phyloP scores from a whole-genome alignment of 2,888 invertebrate genomes.

The Mystacides longicornis region DNA sequence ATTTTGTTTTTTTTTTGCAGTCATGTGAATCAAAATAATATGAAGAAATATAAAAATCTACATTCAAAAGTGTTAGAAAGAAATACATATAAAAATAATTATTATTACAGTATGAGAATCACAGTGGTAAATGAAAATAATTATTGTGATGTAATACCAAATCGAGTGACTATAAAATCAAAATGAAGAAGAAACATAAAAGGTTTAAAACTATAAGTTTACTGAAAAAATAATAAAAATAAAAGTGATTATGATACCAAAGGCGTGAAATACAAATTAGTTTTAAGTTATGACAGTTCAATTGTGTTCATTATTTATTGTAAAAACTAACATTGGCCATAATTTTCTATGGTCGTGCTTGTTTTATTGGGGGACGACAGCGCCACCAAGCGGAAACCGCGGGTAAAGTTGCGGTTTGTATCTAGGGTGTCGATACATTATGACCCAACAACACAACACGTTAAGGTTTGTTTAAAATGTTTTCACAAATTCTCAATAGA shows the following conservation, averaged over 20 bases:
- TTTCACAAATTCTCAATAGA: slow-evolving; percentile 5
- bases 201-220: neutral
- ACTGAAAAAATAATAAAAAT: neutral
- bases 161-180: neutral
- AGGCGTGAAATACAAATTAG: slow-evolving; percentile 1
- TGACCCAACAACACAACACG: slow-evolving; percentile 17
- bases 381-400: slow-evolving; percentile 52
- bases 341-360: slow-evolving; percentile 42
- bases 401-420: slow-evolving; percentile 42
- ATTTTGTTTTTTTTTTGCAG: no score
- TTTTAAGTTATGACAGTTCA: slow-evolving; percentile 12
- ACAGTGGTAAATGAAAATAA: neutral
- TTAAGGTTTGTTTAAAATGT: slow-evolving; percentile 11
- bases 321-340: slow-evolving; percentile 12
- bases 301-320: slow-evolving; percentile 3
- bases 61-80: neutral
- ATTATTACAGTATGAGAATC: neutral
- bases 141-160: no score
- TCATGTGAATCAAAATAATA: no score
- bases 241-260: slow-evolving; percentile 4
- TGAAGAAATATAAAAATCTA: neutral
- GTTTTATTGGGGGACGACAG: slow-evolving; percentile 50
- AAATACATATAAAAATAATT: neutral
- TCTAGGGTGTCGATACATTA: slow-evolving; percentile 33
- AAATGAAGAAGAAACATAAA: slow-evolving; percentile 6